Evolutionary conservation across 2,888 invertebrate genomes (phyloP).

Genomic region (Octodonta nipae): DNA sequence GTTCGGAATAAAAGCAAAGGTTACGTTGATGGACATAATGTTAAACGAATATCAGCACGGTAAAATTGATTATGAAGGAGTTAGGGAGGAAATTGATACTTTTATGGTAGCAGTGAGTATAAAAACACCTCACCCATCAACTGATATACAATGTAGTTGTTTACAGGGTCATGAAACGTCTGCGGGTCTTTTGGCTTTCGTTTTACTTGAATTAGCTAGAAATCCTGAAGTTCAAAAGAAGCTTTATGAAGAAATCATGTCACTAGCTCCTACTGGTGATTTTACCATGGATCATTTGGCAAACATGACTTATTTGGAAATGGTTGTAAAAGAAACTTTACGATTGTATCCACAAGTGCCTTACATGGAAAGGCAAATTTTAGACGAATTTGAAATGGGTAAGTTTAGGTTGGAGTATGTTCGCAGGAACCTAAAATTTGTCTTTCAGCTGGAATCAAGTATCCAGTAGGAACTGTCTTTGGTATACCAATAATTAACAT

Average conservation of each 20-base stretch:
- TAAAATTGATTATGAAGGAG: slow-evolving; percentile 5
- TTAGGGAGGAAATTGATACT: slow-evolving; percentile 7
- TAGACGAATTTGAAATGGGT: slow-evolving; percentile 7
- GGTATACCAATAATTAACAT: slow-evolving; percentile 4
- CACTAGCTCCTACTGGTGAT: slow-evolving; percentile 5
- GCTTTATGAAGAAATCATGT: slow-evolving; percentile 5
- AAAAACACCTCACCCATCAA: neutral
- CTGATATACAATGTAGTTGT: too few relatives aligned
- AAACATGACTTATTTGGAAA: slow-evolving; percentile 5
- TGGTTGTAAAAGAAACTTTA: slow-evolving; percentile 4
- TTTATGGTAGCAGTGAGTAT: slow-evolving; percentile 8
- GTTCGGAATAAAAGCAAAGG: slow-evolving; percentile 2
- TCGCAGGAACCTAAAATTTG: neutral
- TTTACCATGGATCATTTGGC: slow-evolving; percentile 4
- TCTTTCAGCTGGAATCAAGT: slow-evolving; percentile 5
- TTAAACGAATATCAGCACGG: slow-evolving; percentile 3
- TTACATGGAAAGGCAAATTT: slow-evolving; percentile 5
- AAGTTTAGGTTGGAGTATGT: too few relatives aligned
- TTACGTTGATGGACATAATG: slow-evolving; percentile 6
- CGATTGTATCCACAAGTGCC: slow-evolving; percentile 7
- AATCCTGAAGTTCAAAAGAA: slow-evolving; percentile 4
- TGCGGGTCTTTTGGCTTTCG: slow-evolving; percentile 5
- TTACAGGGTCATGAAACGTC: slow-evolving; percentile 8
- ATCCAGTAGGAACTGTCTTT: slow-evolving; percentile 5
- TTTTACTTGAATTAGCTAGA: slow-evolving; percentile 4